phyloP scores from a whole-genome alignment of 2,113 vertebrate genomes.

The Butorides virescens region DNA sequence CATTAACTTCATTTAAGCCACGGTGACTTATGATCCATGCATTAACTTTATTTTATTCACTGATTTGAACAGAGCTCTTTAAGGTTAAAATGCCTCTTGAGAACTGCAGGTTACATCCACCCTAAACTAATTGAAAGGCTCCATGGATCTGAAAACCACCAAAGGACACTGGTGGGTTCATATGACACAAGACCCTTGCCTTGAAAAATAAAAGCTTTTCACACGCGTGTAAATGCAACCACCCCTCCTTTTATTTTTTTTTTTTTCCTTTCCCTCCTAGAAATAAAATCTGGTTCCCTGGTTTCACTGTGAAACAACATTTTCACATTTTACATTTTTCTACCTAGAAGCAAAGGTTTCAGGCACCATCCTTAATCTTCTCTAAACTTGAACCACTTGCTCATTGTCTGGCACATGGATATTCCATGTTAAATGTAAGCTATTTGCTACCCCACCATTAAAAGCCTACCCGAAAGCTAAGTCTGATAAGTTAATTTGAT shows the following conservation, averaged over 20 bases:
- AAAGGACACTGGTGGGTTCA: background rate
- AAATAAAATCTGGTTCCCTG: background rate
- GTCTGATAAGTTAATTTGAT: background rate
- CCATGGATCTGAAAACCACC: background rate
- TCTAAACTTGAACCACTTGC: background rate
- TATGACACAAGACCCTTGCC: background rate
- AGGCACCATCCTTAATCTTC: background rate
- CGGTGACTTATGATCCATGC: background rate
- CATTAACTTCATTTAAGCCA: background rate
- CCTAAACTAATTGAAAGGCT: background rate
- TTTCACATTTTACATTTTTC: background rate
- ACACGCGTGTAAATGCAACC: background rate
- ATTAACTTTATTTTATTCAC: background rate
- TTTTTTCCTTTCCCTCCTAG: rapidly evolving
- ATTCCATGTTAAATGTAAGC: background rate
- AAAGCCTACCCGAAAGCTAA: background rate
- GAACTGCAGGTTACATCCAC: background rate
- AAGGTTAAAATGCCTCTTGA: background rate
- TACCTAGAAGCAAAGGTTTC: background rate
- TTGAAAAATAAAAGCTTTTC: background rate
- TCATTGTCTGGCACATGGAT: background rate
- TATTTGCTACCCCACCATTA: background rate
- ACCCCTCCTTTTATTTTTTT: rapidly evolving
- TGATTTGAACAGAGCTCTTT: background rate
- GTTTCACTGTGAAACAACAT: background rate